Conservation (phyloP, 2,888 invertebrate genomes). For the Phalera bucephala region DNA sequence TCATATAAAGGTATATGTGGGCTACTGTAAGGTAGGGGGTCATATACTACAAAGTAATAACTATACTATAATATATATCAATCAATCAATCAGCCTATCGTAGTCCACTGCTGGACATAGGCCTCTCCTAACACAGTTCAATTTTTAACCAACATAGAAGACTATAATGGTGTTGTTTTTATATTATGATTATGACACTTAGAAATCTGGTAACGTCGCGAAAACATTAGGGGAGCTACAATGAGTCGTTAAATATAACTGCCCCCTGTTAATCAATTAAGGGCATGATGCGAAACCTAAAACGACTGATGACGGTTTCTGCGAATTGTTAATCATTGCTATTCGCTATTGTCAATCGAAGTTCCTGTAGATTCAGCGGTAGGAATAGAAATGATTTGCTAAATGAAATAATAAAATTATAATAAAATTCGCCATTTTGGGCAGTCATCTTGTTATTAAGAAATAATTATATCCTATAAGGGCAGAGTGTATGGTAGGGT, state of each 20-base stretch:
- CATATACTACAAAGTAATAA: too few relatives aligned
- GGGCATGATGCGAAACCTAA: conserved; percentile 61
- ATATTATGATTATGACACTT: conserved; percentile 40
- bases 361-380: conserved; percentile 12
- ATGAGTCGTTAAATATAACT: conserved; percentile 76
- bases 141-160: not conserved
- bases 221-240: conserved; percentile 65
- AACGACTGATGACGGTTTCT: conserved; percentile 42
- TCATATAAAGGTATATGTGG: too few relatives aligned
- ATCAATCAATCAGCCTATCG: too few relatives aligned
- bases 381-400: conserved; percentile 2
- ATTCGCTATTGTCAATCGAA: conserved; percentile 17
- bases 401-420: too few relatives aligned
- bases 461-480: not conserved
- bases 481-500: conserved; percentile 11
- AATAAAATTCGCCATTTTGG: not conserved
- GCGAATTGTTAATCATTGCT: conserved; percentile 48
- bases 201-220: conserved; percentile 48
- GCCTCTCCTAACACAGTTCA: too few relatives aligned
- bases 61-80: too few relatives aligned
- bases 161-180: conserved; percentile 14
- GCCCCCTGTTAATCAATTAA: conserved; percentile 61
- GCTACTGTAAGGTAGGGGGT: too few relatives aligned
- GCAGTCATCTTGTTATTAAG: not conserved
- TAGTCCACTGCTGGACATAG: too few relatives aligned